A percentile compares a stretch with the other conserved stretches of the same genome.
Conservation (phyloP, 2,113 vertebrate species). For the Bambusicola thoracicus region DNA sequence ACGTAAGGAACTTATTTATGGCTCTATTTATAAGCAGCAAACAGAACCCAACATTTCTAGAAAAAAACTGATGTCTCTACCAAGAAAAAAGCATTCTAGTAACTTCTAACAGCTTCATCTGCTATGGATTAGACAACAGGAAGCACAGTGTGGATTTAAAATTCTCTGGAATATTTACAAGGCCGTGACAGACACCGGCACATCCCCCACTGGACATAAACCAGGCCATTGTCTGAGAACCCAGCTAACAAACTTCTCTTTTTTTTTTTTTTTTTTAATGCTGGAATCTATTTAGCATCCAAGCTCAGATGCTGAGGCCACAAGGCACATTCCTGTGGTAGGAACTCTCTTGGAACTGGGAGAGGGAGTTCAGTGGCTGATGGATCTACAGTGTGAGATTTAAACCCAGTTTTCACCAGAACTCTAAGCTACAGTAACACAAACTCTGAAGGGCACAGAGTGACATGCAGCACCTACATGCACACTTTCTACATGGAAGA, state of each 20-base stretch:
- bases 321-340: not conserved
- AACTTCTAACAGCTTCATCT: not conserved
- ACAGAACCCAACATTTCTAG: not conserved
- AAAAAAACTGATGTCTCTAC: not conserved
- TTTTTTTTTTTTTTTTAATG: not conserved
- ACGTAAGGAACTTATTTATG: not conserved
- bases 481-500: not conserved
- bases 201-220: not conserved
- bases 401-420: not conserved
- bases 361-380: not conserved
- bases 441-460: not conserved
- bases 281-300: not conserved
- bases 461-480: not conserved
- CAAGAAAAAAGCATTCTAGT: not conserved
- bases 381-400: not conserved
- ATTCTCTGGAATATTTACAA: not conserved
- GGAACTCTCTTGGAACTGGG: not conserved
- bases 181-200: not conserved
- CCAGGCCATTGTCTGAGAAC: slow-evolving; percentile 7
- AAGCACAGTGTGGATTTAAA: not conserved
- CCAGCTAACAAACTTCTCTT: not conserved
- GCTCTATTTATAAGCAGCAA: not conserved
- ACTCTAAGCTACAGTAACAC: not conserved
- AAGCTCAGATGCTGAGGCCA: accelerated
- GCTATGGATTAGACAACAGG: not conserved